These are phyloP conservation scores for Rhadinocentrus ornatus DNA, from an alignment of 2,797 vertebrate genomes.

Conservation along the genomic window DNA sequence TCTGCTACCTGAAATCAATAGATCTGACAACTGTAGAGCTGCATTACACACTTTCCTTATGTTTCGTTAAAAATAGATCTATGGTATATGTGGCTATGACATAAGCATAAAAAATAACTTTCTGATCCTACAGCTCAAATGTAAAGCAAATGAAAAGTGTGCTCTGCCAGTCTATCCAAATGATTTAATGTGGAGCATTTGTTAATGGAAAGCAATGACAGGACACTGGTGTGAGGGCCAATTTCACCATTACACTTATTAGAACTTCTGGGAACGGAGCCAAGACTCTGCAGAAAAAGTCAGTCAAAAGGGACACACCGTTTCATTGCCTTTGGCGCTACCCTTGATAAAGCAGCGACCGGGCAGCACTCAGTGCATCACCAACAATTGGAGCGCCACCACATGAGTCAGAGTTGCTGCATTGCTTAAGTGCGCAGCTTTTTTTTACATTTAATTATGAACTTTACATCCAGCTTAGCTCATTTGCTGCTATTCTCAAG, in stretches of 20 bases:
- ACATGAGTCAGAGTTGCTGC: constrained; percentile 59
- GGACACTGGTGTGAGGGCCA: constrained; percentile 53
- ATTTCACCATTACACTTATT: constrained; percentile 78
- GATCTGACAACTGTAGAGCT: constrained; percentile 14
- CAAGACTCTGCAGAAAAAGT: constrained; percentile 59
- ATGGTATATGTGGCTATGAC: background rate
- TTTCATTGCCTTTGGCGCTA: constrained; percentile 63
- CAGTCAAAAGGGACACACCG: constrained; percentile 42
- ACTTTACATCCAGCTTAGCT: constrained; percentile 14
- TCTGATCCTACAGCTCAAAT: constrained; percentile 4
- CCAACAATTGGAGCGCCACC: constrained; percentile 48
- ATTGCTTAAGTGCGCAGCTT: constrained; percentile 8
- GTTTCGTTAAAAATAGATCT: background rate
- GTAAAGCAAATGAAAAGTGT: constrained; percentile 24
- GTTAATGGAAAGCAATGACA: constrained; percentile 63
- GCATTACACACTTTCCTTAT: constrained; percentile 20
- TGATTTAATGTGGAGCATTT: constrained; percentile 61
- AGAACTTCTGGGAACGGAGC: constrained; percentile 69
- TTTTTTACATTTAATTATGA: constrained; percentile 16
- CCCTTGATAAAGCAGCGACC: constrained; percentile 56
- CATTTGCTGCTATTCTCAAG: constrained; percentile 12
- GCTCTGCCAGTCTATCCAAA: constrained; percentile 19
- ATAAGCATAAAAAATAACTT: constrained; percentile 1
- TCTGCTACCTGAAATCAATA: constrained; percentile 70
- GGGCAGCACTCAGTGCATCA: constrained; percentile 50